These are phyloP conservation scores for honey bee (Apis mellifera) DNA, from an alignment of 1,140 invertebrate species.

Conservation along the genomic window Amel_HAv3.1 CM009933.2:1356501-1357000, in stretches of 20 bases:
- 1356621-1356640: slow-evolving; percentile 88
- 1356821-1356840: too few species aligned
- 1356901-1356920: too few species aligned
- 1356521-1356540: slow-evolving; percentile 38
- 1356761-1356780: background rate
- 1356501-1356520: slow-evolving; percentile 21
- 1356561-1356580: background rate
- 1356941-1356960: too few species aligned
- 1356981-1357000: too few species aligned
- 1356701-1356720: slow-evolving; percentile 91
- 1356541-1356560: slow-evolving; percentile 57
- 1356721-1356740: slow-evolving; percentile 92
- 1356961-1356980: too few species aligned
- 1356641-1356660: slow-evolving; percentile 92
- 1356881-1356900: too few species aligned
- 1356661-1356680: slow-evolving; percentile 91
- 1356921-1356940: too few species aligned
- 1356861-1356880: too few species aligned
- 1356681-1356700: slow-evolving; percentile 94
- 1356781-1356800: too few species aligned
- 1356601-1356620: background rate
- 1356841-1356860: too few species aligned
- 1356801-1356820: too few species aligned
- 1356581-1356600: background rate
- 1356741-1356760: slow-evolving; percentile 84